Conservation (phyloP, 1,140 invertebrate genomes). For the Phymastichus coffea region DNA sequence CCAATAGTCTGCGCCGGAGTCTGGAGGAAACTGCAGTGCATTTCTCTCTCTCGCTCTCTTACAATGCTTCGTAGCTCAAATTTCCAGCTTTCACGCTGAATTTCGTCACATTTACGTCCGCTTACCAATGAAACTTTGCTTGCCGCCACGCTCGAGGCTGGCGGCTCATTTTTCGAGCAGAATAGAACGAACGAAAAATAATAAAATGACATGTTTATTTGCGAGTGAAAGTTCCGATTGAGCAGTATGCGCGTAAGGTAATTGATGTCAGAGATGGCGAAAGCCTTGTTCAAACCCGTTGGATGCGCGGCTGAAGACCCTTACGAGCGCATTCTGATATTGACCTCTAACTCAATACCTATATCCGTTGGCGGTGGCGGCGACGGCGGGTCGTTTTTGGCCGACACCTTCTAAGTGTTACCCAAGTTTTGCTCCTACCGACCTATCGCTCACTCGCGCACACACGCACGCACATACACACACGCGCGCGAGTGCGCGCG, state of each 20-base stretch:
- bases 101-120: not conserved
- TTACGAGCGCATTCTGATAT: constrained; percentile 36
- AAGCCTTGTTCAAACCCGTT: too few relatives aligned
- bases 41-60: too few relatives aligned
- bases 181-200: too few relatives aligned
- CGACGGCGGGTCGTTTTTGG: constrained; percentile 21
- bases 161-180: too few relatives aligned
- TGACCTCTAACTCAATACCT: constrained; percentile 25
- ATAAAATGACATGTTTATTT: too few relatives aligned
- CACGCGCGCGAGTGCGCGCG: too few relatives aligned
- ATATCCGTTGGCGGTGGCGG: not conserved
- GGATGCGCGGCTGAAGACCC: constrained; percentile 32
- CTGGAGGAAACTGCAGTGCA: not conserved
- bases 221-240: too few relatives aligned
- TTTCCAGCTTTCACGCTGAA: not conserved
- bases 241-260: too few relatives aligned
- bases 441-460: constrained; percentile 34
- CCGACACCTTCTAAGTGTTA: constrained; percentile 51
- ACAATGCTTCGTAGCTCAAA: not conserved
- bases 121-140: not conserved
- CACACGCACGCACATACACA: too few relatives aligned
- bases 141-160: too few relatives aligned
- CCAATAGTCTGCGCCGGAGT: too few relatives aligned
- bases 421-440: constrained; percentile 36
- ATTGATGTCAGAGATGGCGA: too few relatives aligned